Conservation (phyloP, 2,888 invertebrate species). For the Eremobia ochroleuca region DNA sequence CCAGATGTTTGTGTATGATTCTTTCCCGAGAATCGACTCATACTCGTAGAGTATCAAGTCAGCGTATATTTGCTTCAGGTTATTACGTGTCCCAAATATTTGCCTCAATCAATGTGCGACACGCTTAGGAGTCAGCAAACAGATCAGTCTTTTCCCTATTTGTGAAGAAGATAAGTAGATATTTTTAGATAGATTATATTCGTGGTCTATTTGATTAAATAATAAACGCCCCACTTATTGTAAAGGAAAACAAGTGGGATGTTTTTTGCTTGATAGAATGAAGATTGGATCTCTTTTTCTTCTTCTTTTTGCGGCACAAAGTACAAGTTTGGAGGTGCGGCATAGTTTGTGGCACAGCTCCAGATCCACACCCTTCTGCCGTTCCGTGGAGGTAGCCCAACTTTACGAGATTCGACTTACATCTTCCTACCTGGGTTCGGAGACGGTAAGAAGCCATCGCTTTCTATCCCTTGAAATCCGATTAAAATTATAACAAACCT, state of each 20-base stretch:
- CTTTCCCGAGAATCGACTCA: constrained; percentile 20
- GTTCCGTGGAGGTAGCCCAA: not conserved
- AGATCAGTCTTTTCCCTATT: constrained; percentile 21
- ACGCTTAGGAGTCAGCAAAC: constrained; percentile 22
- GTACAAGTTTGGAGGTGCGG: not conserved
- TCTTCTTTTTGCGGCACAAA: not conserved
- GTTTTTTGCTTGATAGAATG: not conserved
- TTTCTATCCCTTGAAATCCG: not conserved
- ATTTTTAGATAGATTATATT: constrained; percentile 9
- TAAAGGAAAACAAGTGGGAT: not conserved
- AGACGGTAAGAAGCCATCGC: too few relatives aligned
- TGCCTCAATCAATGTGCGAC: constrained; percentile 29
- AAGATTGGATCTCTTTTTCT: not conserved
- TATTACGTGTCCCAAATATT: constrained; percentile 39
- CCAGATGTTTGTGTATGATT: constrained; percentile 27
- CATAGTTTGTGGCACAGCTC: not conserved
- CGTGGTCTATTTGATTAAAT: constrained; percentile 17
- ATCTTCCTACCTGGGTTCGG: not conserved
- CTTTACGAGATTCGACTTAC: not conserved
- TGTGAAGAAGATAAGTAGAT: not conserved
- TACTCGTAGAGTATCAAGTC: constrained; percentile 5
- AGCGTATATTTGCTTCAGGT: constrained; percentile 27
- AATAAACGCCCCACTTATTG: not conserved
- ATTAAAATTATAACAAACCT: not conserved
- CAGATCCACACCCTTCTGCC: too few relatives aligned